Base-by-base conservation (phyloP, 2,797 vertebrate species). In the Acipenser transmontanus region DNA sequence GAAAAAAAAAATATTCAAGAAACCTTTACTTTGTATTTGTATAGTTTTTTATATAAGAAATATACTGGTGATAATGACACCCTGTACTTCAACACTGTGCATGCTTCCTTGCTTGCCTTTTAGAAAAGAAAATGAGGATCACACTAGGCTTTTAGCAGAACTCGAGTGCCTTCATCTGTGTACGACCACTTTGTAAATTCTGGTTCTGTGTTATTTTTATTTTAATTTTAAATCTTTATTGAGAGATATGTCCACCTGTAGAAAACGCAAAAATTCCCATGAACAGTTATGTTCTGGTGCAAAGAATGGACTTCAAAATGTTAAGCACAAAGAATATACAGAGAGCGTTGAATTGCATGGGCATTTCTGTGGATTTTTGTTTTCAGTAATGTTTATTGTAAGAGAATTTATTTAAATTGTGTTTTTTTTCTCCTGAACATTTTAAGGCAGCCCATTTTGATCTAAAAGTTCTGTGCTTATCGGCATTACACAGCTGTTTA, bases 101-200 rank as follows among this genome's bases (percentile, higher is more conserved):
- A 96, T 96, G 94, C 86, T 85, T 87, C 91, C 92, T 93, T 88
- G 92, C 92, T 95, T 84, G 90, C 91, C 92, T 94, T 94, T 93
- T 82, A 83, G 81, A 77, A 80, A 87, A 88, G 85, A 81, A 80
- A 89, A 83, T 78, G 81, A 88, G 86, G 86, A 92, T 87, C 85
- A 90, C 87, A 88, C 87, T 89, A 92, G 88, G 92, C 93, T 95
- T 94, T 89, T 84, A 91, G 91, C 93, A 93, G 89, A 92, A 84
- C 85, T 85, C 85, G 91, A 97, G 95, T 97, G 94, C 95, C 95
- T 98, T 98, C 89, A 90, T 94, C 87, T 86, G 85, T 80, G 79
- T 91, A 91, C 88, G 92, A 94, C 93, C 94, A 94, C 93, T 95
- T 94, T 73, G 80, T 84, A 77, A 81, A 80, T 82, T 87, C 77